Base-by-base conservation (phyloP, 2,113 vertebrate species). In the Rhea pennata region DNA sequence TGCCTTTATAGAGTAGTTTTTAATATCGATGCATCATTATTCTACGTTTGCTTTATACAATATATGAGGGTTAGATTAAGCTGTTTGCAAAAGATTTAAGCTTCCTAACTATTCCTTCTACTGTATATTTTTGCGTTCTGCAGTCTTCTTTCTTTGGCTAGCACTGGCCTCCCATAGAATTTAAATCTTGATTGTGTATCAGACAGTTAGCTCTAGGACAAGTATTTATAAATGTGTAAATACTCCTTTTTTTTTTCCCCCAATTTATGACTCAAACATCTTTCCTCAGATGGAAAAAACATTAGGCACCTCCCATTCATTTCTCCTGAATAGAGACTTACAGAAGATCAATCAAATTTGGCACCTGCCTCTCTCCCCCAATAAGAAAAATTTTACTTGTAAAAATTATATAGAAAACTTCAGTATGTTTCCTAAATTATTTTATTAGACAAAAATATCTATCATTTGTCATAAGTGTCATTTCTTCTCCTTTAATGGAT, bases 331-430 rank as follows among this genome's bases (percentile, higher is more conserved):
- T 58, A 92, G 81, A 96, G 84, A 92, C 16, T 58, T 92, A 87
- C 80, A 95, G 87, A 96, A 91, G 90, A 95, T 74, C 89, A 80
- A 92, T 96, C 87, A 96, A 88, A 95, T 89, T 87, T 95, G 92
- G 91, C 95, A 95, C 44, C 44, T 94, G 93, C 74, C 90, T 95
- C 92, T 92, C 61, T 95, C 59, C 71, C 83, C 93, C 61, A 58
- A 9, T 65, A 31, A 92, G 44, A 84, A 54, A 92, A 92, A 44
- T 89, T 95, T 84, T 75, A 87, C 24, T 89, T 33, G 42, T 89
- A 42, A 51, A 87, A 65, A 15, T 10, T 59, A 61, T 71, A 53
- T 67, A 36, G 9, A 65, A 50, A 79, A 53, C 13, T 92, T 67
- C 70, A 64, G 21, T 59, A 42, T 42, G 84, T 73, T 93, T 93